These are phyloP conservation scores for Horisme vitalbata DNA, from an alignment of 2,888 invertebrate species.

Conservation along the genomic window DNA sequence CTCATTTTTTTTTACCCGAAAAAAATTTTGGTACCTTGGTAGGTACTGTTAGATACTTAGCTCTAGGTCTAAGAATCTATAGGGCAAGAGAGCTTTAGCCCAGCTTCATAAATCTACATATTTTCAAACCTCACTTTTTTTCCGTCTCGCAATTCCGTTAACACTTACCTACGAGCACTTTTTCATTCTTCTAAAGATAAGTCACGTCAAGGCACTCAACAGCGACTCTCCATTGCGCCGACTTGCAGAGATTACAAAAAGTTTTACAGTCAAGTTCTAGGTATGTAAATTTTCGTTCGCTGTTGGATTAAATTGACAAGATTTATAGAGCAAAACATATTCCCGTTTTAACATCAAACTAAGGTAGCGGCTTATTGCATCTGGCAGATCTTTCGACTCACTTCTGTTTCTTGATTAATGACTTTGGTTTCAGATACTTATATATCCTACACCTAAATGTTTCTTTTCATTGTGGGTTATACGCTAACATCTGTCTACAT, in stretches of 20 bases:
- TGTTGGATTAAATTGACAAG: conserved; percentile 52
- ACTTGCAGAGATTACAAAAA: conserved; percentile 19
- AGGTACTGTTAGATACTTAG: no score
- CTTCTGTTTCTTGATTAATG: conserved; percentile 13
- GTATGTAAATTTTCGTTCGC: conserved; percentile 44
- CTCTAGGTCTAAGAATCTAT: no score
- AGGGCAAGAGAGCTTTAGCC: no score
- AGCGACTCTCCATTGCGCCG: conserved; percentile 37
- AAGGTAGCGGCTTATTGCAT: conserved; percentile 38
- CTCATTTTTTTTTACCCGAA: no score
- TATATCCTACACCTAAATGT: background rate
- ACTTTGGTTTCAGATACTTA: conserved; percentile 1
- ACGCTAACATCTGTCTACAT: background rate
- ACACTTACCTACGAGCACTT: conserved; percentile 30
- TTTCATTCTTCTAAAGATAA: conserved; percentile 52
- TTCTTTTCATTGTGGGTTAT: background rate
- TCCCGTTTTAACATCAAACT: conserved; percentile 37
- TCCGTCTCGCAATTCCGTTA: conserved; percentile 1
- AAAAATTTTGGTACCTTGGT: no score
- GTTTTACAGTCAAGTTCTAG: conserved; percentile 31
- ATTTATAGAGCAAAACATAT: conserved; percentile 49
- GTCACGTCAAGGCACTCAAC: conserved; percentile 56
- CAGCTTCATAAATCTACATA: no score
- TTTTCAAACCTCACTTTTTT: background rate
- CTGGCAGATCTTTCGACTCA: conserved; percentile 21